These are phyloP conservation scores for Opisthograptis luteolata DNA, from an alignment of 2,888 invertebrate genomes.

Conservation along the genomic window DNA sequence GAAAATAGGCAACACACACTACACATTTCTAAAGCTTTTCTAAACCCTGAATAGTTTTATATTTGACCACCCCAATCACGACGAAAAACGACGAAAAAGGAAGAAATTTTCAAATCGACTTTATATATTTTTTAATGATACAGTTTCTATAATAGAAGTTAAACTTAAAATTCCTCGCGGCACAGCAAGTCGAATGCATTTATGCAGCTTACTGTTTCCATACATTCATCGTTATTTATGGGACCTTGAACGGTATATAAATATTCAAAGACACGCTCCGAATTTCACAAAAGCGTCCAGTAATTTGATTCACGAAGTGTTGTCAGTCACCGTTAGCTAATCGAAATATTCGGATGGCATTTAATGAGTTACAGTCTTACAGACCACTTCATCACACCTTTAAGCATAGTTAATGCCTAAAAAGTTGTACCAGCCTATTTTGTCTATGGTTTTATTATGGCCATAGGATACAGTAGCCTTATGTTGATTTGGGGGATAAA, in stretches of 20 bases:
- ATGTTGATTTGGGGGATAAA: too few species aligned
- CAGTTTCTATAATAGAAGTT: background rate
- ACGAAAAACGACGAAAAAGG: too few species aligned
- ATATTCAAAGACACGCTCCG: conserved; percentile 65
- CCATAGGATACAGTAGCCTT: too few species aligned
- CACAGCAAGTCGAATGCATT: conserved; percentile 33
- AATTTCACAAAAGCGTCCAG: conserved; percentile 64
- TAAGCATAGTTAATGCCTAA: too few species aligned
- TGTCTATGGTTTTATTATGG: too few species aligned
- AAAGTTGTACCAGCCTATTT: too few species aligned
- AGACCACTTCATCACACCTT: background rate
- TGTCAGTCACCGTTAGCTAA: conserved; percentile 66
- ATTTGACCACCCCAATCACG: background rate
- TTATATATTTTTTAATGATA: conserved; percentile 1
- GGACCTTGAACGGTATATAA: conserved; percentile 67
- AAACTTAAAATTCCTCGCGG: conserved; percentile 15
- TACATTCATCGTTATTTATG: conserved; percentile 50
- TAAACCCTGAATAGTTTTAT: background rate
- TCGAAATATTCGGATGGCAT: conserved; percentile 67
- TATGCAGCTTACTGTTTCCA: conserved; percentile 45
- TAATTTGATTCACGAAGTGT: conserved; percentile 65
- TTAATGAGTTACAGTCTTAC: conserved; percentile 39
- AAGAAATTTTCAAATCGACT: too few species aligned
- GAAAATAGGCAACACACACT: too few species aligned
- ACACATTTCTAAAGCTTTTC: too few species aligned